A percentile compares a stretch with the other conserved stretches of the same genome.
These are phyloP conservation scores for Macrosiphum euphorbiae DNA, from an alignment of 2,888 invertebrate species.

Conservation along the genomic window DNA sequence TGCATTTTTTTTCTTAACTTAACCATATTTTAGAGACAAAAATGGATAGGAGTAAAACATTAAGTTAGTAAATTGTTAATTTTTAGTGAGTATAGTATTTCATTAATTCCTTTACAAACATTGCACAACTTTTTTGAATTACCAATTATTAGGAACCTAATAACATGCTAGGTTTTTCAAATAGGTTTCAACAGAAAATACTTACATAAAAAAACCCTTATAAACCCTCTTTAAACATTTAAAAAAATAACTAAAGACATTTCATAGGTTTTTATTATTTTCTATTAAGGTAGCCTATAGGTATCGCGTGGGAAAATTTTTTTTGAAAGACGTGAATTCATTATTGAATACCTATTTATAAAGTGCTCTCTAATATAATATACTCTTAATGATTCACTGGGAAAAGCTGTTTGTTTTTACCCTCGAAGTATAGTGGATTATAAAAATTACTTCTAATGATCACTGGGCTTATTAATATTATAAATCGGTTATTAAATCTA, in stretches of 20 bases:
- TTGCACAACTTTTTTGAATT: background rate
- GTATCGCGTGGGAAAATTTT: too few relatives aligned
- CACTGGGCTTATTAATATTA: background rate
- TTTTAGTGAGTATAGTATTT: background rate
- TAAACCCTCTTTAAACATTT: background rate
- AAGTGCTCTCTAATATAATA: background rate
- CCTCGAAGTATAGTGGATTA: background rate
- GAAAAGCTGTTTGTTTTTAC: background rate
- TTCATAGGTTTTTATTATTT: background rate
- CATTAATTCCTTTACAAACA: background rate
- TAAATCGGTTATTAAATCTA: background rate
- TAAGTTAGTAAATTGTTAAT: background rate
- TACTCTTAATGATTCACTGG: background rate
- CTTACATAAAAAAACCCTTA: background rate
- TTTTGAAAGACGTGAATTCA: too few relatives aligned
- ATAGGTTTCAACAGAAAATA: background rate
- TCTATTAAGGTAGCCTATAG: background rate
- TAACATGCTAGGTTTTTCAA: background rate
- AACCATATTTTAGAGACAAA: background rate
- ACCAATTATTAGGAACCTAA: background rate
- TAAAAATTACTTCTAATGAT: conserved; percentile 1
- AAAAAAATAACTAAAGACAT: background rate
- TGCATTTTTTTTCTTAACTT: background rate
- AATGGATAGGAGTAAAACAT: background rate
- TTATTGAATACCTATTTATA: too few relatives aligned